Conservation (phyloP, 2,797 vertebrate genomes). For the Pseudomugil tenellus region DNA sequence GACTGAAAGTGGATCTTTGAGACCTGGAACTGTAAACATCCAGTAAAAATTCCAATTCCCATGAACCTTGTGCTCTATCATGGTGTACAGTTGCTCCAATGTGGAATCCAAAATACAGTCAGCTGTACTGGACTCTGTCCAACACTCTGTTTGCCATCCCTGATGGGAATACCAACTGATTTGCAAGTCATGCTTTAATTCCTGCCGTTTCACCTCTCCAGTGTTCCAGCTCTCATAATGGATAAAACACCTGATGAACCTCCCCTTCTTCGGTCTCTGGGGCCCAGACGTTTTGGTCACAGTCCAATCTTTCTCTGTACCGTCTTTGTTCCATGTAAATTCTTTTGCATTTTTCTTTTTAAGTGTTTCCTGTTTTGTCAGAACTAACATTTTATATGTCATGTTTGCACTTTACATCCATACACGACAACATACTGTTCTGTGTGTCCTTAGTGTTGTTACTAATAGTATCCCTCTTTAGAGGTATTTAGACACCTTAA, state of each 20-base stretch:
- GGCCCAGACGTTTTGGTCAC: conserved; percentile 41
- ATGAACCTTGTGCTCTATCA: background rate
- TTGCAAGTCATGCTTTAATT: conserved; percentile 62
- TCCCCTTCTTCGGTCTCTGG: conserved; percentile 3
- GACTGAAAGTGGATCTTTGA: background rate
- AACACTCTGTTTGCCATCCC: conserved; percentile 7
- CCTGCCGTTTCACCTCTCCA: conserved; percentile 50
- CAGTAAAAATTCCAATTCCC: background rate
- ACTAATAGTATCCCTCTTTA: background rate
- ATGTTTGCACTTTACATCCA: conserved; percentile 1
- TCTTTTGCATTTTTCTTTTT: conserved; percentile 19
- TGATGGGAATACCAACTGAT: conserved; percentile 62
- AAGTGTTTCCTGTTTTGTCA: conserved; percentile 34
- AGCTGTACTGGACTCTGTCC: conserved; percentile 9
- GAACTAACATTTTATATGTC: conserved; percentile 17
- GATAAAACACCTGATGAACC: conserved; percentile 63
- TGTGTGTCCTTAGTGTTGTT: conserved; percentile 5
- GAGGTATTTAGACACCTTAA: background rate
- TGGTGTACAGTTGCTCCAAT: background rate
- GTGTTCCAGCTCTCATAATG: conserved; percentile 46
- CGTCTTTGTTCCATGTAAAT: conserved; percentile 36
- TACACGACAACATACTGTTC: conserved; percentile 10
- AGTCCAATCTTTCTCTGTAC: conserved; percentile 38
- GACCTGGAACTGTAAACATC: conserved; percentile 3
- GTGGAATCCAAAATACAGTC: conserved; percentile 6